Evolutionary conservation across 2,113 vertebrate species (phyloP).

Genomic region (Halcyon senegalensis): DNA sequence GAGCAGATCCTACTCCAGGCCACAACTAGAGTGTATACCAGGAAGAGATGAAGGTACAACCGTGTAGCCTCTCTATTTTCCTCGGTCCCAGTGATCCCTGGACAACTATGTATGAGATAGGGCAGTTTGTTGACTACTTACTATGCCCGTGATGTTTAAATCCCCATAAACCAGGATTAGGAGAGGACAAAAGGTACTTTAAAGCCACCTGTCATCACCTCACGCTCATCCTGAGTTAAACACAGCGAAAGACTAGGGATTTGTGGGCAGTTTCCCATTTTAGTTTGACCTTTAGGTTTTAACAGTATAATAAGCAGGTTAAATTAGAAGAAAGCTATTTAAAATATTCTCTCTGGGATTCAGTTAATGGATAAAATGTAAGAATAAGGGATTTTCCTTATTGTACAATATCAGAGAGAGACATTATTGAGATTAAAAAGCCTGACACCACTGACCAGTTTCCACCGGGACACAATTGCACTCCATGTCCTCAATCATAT

Average conservation of each 20-base stretch:
- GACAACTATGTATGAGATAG: neutral
- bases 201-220: conserved; percentile 64
- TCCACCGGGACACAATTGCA: neutral
- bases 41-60: neutral
- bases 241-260: conserved; percentile 30
- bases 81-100: neutral
- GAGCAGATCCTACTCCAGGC: neutral
- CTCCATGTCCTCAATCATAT: neutral
- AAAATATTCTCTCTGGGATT: neutral
- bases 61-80: neutral
- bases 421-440: neutral
- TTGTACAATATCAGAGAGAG: neutral
- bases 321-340: neutral
- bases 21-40: neutral
- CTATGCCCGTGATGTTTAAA: conserved; percentile 44
- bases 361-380: neutral
- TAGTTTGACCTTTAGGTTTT: conserved; percentile 15
- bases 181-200: conserved; percentile 61
- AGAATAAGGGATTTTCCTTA: neutral
- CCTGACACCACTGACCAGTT: neutral
- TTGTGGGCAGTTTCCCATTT: conserved; percentile 7
- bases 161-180: conserved; percentile 61
- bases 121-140: conserved; percentile 8
- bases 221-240: conserved; percentile 15
- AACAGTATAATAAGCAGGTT: neutral